Evolutionary conservation across 2,888 invertebrate species (phyloP), one percentile per base, ranked within the genome.

Genomic region (Xestobium rufovillosum): DNA sequence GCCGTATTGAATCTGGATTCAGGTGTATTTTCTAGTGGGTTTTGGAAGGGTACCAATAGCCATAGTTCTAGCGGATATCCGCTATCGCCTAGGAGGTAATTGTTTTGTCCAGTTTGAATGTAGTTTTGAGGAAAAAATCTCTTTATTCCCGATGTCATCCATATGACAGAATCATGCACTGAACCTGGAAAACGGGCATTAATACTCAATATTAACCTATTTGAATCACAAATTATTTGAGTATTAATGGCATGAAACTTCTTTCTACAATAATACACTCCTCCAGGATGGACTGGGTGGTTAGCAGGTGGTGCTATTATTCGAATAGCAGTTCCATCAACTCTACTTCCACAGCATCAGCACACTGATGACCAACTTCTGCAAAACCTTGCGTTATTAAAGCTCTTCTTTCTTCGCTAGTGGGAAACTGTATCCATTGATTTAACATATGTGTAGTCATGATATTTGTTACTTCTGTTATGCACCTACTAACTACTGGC

Each of bases 271-370:
- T n/a, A 14, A 19, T 36, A 40, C 11, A 26, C n/a, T 2, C n/a
- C 10, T 14, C 13, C 40, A 2, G 36, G 40, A 13, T 29, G 12
- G 14, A 28, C 3, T 2, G 19, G 34, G 17, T 38, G 13, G 23
- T 40, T 12, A 10, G 4, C 13, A 3, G 28, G 28, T 10, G 32
- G 40, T 8, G 26, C n/a, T 9, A 32, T 3, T 17, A 36, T 36
- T 15, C 28, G 30, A 3, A 40, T 19, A 19, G 36, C 36, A 1
- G 40, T 40, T 6, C 40, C 14, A 12, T 36, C 38, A 12, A 38
- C 34, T 2, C n/a, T 17, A 2, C 38, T 34, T 3, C 32, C 10
- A 1, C 14, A 14, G 17, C 19, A 16, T 8, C 29, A 31, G n/a
- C 34, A 28, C 3, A 11, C 13, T n/a, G 3, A 26, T 27, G 14